Conservation (phyloP, 2,888 invertebrate species). For the Rhamnusium bicolor region DNA sequence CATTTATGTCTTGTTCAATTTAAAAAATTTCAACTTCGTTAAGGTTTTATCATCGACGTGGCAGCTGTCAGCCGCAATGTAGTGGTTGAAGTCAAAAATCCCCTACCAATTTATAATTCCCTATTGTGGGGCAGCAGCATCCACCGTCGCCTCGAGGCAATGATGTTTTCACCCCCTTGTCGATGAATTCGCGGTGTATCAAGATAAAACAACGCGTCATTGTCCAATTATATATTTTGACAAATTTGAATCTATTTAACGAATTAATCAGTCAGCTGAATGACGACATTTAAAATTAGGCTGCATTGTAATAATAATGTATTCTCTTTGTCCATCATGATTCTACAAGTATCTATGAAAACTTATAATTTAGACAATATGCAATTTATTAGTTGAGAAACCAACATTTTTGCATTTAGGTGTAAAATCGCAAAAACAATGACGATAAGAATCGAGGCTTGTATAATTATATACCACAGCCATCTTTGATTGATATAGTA, state of each 20-base stretch:
- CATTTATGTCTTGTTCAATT: constrained; percentile 54
- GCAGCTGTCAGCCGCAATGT: constrained; percentile 72
- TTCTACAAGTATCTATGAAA: no score
- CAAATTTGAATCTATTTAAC: constrained; percentile 59
- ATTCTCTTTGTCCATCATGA: background rate
- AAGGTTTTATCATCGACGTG: constrained; percentile 68
- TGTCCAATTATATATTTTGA: constrained; percentile 67
- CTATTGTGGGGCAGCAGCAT: constrained; percentile 63
- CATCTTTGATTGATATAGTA: no score
- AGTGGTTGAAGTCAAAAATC: constrained; percentile 70
- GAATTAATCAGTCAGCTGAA: constrained; percentile 42
- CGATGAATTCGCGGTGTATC: constrained; percentile 62
- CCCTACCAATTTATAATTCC: constrained; percentile 69
- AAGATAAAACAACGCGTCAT: constrained; percentile 63
- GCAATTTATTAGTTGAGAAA: no score
- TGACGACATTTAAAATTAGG: background rate
- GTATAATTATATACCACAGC: no score
- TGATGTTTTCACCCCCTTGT: constrained; percentile 55
- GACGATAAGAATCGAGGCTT: no score
- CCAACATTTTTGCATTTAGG: no score
- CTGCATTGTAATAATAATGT: background rate
- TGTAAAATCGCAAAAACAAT: no score
- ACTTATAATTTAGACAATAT: no score
- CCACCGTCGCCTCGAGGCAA: constrained; percentile 49
- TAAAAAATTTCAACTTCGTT: constrained; percentile 67